Base-by-base conservation (phyloP, 2,888 invertebrate species). In the Eurytoma californica region DNA sequence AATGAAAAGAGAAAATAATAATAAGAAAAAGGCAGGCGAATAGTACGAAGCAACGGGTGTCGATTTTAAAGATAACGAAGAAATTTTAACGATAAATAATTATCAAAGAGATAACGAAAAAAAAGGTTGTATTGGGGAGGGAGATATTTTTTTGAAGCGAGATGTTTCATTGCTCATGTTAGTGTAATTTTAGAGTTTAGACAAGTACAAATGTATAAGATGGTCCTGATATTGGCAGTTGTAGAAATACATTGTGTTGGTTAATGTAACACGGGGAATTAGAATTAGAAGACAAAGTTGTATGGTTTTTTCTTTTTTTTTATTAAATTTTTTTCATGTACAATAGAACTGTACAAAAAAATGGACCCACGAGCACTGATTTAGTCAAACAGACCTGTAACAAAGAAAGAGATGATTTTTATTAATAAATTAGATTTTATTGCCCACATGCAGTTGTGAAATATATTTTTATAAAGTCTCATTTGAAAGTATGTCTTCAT, bases 371-470 rank as follows among this genome's bases (percentile, higher is more conserved):
- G 30, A 68, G 57, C 69, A 73, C 67, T 76, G 72, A 82, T 90
- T 93, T 94, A 94, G 91, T 95, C 95, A 88, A 95, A 95, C 87
- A 95, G 94, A 92, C 95, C 94, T 94, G 93, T 88, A 93, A 92
- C 91, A 92, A 91, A 90, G 84, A 85, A 87, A 90, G 86, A 84
- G 79, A 77, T 73, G 79, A 66, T 67, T 70, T 66, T 65, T 75
- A 72, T 81, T 74, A 63, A 61, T 49, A 72, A 66, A 74, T 60
- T 70, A 81, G 49, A 28, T 68, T 74, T 73, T 39, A 39, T 39
- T 24, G 39, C 81, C 67, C 67, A 39, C 39, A 72, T 39, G 63
- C 72, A 70, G 20, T 61, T 49, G 20, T 39, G 60, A 63, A 47
- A 4, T 67, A 67, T 77, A 73, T 78, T 81, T 80, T 78, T 66